These are phyloP conservation scores for Halcyon chelicuti DNA, from an alignment of 2,797 vertebrate genomes.

Conservation along the genomic window DNA sequence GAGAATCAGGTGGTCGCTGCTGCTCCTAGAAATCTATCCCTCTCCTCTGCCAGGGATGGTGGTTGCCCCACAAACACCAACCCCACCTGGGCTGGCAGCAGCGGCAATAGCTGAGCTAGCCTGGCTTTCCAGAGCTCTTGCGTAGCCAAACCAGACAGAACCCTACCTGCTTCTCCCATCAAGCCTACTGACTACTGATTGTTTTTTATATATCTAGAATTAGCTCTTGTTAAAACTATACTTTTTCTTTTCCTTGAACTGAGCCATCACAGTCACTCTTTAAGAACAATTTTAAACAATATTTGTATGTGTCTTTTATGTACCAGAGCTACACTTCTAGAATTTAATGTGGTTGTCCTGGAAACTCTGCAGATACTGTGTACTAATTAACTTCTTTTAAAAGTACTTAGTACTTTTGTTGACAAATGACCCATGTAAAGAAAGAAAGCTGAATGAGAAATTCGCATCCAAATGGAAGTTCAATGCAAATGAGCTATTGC, in stretches of 20 bases:
- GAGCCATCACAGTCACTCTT: background rate
- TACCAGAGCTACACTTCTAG: background rate
- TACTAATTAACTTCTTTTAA: background rate
- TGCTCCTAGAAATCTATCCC: background rate
- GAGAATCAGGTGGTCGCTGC: background rate
- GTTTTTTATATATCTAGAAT: fast-evolving
- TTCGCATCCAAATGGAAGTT: background rate
- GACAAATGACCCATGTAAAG: background rate
- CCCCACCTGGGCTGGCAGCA: background rate
- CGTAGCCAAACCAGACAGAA: background rate
- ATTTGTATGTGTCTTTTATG: background rate
- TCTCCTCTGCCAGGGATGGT: background rate
- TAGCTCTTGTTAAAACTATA: background rate
- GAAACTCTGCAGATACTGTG: background rate
- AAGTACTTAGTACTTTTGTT: background rate
- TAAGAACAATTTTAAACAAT: background rate
- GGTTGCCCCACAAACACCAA: background rate
- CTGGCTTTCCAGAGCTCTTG: background rate
- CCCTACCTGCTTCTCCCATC: background rate
- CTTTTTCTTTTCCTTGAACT: background rate
- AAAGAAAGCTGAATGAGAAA: background rate
- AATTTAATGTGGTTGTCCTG: background rate
- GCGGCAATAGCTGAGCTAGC: background rate
- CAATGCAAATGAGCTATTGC: slow-evolving; percentile 9
- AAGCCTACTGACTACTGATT: background rate